phyloP scores from a whole-genome alignment of 1,140 invertebrate genomes.

The Saccostrea cuccullata region DNA sequence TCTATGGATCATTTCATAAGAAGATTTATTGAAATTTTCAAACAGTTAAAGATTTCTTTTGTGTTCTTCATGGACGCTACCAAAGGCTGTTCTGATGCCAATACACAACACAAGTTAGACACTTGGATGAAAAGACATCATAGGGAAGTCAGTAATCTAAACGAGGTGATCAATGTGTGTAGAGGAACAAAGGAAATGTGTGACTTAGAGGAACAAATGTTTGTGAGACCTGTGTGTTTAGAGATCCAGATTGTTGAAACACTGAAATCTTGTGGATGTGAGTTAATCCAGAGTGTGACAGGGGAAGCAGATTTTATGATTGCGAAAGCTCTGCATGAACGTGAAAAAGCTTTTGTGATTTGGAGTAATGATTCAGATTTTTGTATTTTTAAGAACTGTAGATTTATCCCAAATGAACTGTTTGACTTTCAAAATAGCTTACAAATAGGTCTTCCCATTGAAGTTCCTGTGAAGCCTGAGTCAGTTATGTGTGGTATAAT shows the following conservation, averaged over 20 bases:
- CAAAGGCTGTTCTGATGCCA: constrained; percentile 67
- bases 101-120: constrained; percentile 67
- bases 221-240: constrained; percentile 66
- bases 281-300: constrained; percentile 62
- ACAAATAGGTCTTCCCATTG: constrained; percentile 59
- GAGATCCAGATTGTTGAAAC: constrained; percentile 69
- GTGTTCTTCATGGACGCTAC: constrained; percentile 73
- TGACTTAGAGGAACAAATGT: constrained; percentile 56
- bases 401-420: constrained; percentile 68
- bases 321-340: constrained; percentile 66
- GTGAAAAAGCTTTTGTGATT: constrained; percentile 71
- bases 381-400: constrained; percentile 71
- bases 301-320: constrained; percentile 74
- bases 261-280: constrained; percentile 69
- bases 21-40: constrained; percentile 70
- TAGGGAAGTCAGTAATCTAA: constrained; percentile 64
- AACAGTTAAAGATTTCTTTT: constrained; percentile 65
- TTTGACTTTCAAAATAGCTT: constrained; percentile 74
- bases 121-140: constrained; percentile 69
- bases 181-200: constrained; percentile 55
- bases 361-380: constrained; percentile 77
- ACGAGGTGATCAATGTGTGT: constrained; percentile 67
- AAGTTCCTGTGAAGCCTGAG: constrained; percentile 66
- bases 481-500: constrained; percentile 69
- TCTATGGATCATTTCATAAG: constrained; percentile 65